Percentiles rank a stretch among this genome's conserved stretches.
Conservation (phyloP, 2,797 vertebrate species). For the Valencia hispanica region DNA sequence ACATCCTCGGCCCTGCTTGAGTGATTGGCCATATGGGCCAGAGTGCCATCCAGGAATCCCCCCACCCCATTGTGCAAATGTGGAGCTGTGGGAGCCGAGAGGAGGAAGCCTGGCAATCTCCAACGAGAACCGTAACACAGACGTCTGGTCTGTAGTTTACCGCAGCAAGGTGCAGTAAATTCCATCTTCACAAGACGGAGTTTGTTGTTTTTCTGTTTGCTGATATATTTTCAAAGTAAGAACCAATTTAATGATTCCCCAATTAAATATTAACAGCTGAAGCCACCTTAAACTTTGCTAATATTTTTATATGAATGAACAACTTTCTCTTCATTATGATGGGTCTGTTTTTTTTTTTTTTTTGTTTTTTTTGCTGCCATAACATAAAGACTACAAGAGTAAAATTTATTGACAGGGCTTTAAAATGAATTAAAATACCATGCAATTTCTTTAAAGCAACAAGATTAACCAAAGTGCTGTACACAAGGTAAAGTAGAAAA, state of each 20-base stretch:
- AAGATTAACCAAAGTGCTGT: too few species aligned
- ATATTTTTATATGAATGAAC: background rate
- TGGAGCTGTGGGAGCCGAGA: constrained; percentile 49
- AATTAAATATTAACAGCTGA: background rate
- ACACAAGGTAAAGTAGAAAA: background rate
- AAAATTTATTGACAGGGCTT: too few species aligned
- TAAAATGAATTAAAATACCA: too few species aligned
- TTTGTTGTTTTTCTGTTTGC: constrained; percentile 11
- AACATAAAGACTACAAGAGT: too few species aligned
- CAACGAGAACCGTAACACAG: constrained; percentile 45
- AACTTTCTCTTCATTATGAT: background rate
- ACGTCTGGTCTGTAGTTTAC: constrained; percentile 49
- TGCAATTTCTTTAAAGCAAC: background rate
- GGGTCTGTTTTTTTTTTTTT: background rate
- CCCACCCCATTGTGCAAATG: constrained; percentile 61
- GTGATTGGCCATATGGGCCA: constrained; percentile 82
- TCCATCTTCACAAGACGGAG: constrained; percentile 6
- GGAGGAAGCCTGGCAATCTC: constrained; percentile 44
- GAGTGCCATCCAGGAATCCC: constrained; percentile 73
- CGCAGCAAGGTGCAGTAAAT: constrained; percentile 55
- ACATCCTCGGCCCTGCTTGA: constrained; percentile 69
- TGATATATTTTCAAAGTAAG: constrained; percentile 9
- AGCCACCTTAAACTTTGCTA: background rate
- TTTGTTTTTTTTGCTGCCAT: too few species aligned
- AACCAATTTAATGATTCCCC: background rate